These are phyloP conservation scores for Zapus hudsonius DNA, from an alignment of 2,113 vertebrate genomes.

Conservation along the genomic window DNA sequence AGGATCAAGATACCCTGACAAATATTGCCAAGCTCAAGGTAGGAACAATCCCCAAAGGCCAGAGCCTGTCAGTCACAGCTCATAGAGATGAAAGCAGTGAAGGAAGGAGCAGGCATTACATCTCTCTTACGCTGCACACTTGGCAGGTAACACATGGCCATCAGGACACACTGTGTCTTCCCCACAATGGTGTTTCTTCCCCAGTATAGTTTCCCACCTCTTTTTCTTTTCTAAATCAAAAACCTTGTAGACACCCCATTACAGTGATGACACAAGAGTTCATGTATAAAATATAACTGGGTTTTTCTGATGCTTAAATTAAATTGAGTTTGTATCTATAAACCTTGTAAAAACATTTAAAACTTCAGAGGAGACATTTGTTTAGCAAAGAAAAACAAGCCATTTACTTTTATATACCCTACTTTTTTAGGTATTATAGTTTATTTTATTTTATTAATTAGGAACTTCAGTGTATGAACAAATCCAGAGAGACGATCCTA, in stretches of 20 bases:
- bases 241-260: background rate
- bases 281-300: background rate
- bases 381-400: background rate
- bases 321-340: background rate
- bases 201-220: background rate
- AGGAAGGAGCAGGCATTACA: background rate
- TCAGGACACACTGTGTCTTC: background rate
- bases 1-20: conserved; percentile 64
- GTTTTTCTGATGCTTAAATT: conserved; percentile 16
- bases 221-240: background rate
- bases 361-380: background rate
- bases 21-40: conserved; percentile 14
- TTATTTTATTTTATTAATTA: too few relatives aligned
- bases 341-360: background rate
- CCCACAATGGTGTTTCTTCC: background rate
- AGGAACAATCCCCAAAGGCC: conserved; percentile 53
- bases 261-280: background rate
- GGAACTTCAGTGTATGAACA: too few relatives aligned
- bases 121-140: background rate
- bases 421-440: background rate
- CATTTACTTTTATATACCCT: background rate
- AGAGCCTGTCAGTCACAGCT: conserved; percentile 59
- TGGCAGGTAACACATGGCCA: conserved; percentile 12
- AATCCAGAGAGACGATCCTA: too few relatives aligned
- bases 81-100: background rate